Evolutionary conservation across 2,113 vertebrate species (phyloP), one percentile per base, ranked within the genome.

Genomic region (Mellivora capensis): DNA sequence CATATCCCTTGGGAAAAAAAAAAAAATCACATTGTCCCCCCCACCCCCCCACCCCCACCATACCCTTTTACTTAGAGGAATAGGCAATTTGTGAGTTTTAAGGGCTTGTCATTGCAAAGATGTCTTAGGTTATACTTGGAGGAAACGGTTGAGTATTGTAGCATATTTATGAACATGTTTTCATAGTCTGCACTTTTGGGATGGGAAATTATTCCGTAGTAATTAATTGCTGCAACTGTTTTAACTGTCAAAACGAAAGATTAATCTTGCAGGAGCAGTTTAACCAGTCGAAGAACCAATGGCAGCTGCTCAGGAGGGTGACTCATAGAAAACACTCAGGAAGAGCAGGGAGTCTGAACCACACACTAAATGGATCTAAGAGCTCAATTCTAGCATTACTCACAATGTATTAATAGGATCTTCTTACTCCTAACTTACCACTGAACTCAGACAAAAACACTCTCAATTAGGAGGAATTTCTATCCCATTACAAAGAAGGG

Each of bases 241-340:
- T 97, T 76, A 95, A 95, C 97, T 97, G 97, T 98, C 97, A 98
- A 96, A 94, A 98, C 69, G 96, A 52, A 98, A 98, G 74, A 83
- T 91, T 87, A 86, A 93, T 97, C 89, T 61, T 98, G 12, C 18
- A 94, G 54, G 47, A 94, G 64, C 72, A 79, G 44, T 91, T 97
- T 90, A 89, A 97, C 91, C 44, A 96, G 8, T 34, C 93, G 59
- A 97, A 94, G 93, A 97, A 88, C 85, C 85, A 97, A 93, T 98
- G 64, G 37, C 62, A 97, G 85, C 7, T 57, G 54, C 52, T 95
- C 49, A 91, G 54, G 52, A 69, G 4, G 14, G 59, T 61, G 97
- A 96, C 47, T 98, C 91, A 80, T 27, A 79, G 91, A 88, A 97
- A 96, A 96, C 23, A 59, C 44, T 54, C 27, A 85, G 62, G 59